phyloP scores from a whole-genome alignment of 1,140 invertebrate species.

The Medauroidea extradentata region DNA sequence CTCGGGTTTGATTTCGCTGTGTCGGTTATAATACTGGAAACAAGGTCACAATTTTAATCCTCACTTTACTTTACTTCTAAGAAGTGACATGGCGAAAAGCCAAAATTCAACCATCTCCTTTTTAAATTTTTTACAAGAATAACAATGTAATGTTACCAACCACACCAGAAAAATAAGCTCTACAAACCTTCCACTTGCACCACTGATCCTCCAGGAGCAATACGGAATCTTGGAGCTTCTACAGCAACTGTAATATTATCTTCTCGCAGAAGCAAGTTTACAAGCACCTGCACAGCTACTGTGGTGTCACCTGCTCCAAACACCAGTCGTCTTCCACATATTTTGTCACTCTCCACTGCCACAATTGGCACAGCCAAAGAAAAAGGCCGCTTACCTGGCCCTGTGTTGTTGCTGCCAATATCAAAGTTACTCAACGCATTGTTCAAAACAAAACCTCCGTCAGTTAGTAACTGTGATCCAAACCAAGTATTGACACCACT shows the following conservation, averaged over 20 bases:
- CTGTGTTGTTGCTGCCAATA: constrained; percentile 8
- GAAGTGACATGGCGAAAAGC: no score
- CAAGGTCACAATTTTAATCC: no score
- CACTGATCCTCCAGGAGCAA: background rate
- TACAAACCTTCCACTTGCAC: constrained; percentile 3
- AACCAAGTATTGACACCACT: constrained; percentile 50
- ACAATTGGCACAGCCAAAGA: constrained; percentile 37
- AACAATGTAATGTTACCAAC: no score
- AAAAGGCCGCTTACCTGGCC: constrained; percentile 21
- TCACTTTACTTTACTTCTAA: no score
- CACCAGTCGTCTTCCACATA: constrained; percentile 43
- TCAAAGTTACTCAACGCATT: constrained; percentile 30
- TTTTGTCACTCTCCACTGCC: constrained; percentile 33
- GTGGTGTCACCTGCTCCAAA: constrained; percentile 40
- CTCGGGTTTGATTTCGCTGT: no score
- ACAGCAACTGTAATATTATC: constrained; percentile 35
- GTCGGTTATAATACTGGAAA: no score
- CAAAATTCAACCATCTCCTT: no score
- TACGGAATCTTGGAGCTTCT: constrained; percentile 30
- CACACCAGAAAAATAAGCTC: background rate
- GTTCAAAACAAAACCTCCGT: constrained; percentile 44
- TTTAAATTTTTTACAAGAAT: no score
- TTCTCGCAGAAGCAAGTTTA: constrained; percentile 30
- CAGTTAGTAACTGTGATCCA: constrained; percentile 48
- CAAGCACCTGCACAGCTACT: constrained; percentile 37